These are phyloP conservation scores for Tursiops truncatus DNA, from an alignment of 2,113 vertebrate species.

Conservation along the genomic window DNA sequence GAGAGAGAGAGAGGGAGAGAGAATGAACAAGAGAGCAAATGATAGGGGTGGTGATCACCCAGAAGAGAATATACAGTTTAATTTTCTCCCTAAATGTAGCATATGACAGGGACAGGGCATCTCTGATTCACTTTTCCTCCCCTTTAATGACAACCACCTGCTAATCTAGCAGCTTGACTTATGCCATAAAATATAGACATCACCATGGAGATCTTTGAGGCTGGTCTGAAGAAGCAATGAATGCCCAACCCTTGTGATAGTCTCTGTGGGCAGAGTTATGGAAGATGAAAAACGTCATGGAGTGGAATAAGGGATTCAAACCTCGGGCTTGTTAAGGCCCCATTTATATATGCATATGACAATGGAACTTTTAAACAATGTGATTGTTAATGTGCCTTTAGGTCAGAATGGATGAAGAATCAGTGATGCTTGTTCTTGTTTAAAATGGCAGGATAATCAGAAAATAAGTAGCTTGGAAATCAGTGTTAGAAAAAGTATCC, in stretches of 20 bases:
- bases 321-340: neutral
- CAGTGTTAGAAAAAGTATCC: neutral
- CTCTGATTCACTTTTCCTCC: neutral
- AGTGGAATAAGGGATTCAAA: conserved; percentile 6
- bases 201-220: conserved; percentile 12
- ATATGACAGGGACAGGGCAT: neutral
- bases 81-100: neutral
- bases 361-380: neutral
- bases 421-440: neutral
- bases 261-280: conserved; percentile 28
- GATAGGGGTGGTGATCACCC: neutral
- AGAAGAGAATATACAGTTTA: neutral
- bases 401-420: neutral
- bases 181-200: neutral
- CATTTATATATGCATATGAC: neutral
- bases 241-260: conserved; percentile 21
- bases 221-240: conserved; percentile 54
- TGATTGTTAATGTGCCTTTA: neutral
- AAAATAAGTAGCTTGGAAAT: conserved; percentile 19
- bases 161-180: conserved; percentile 1
- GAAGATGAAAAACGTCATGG: conserved; percentile 16
- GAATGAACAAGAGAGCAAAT: neutral
- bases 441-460: conserved; percentile 37
- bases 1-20: neutral
- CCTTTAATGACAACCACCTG: neutral